phyloP scores from a whole-genome alignment of 2,113 vertebrate species.

The Protobothrops flavoviridis region DNA sequence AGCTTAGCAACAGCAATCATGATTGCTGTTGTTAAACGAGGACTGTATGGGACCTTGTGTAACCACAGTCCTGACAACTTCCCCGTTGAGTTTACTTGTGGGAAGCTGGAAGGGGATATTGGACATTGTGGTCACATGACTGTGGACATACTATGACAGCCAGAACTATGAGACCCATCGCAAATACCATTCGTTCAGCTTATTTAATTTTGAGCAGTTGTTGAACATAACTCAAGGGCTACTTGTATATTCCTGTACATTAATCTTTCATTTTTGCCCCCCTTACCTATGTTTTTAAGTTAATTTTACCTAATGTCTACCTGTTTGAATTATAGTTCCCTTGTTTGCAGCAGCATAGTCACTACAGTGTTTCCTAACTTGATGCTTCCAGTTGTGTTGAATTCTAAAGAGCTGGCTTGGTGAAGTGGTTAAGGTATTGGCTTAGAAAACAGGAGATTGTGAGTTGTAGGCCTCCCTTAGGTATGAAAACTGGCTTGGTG shows the following conservation, averaged over 20 bases:
- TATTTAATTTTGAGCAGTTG: not conserved
- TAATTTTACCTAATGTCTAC: not conserved
- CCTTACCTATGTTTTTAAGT: not conserved
- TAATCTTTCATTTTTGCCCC: not conserved
- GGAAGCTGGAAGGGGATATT: not conserved
- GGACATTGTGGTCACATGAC: not conserved
- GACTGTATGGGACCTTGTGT: not conserved
- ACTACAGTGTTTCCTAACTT: not conserved
- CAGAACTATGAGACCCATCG: not conserved
- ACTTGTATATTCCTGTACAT: not conserved
- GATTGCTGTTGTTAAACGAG: not conserved
- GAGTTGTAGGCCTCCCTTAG: not conserved
- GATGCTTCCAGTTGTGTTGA: not conserved
- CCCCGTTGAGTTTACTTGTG: not conserved
- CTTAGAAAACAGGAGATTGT: not conserved
- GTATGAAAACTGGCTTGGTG: not conserved
- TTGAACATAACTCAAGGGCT: not conserved
- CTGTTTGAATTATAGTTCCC: not conserved
- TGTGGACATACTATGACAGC: not conserved
- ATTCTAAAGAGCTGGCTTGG: not conserved
- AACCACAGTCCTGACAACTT: not conserved
- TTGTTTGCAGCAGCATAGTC: not conserved
- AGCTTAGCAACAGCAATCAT: not conserved
- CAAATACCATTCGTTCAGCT: not conserved
- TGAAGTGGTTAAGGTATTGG: not conserved